Base-by-base conservation (phyloP, 2,797 vertebrate species). In the Argya squamiceps region DNA sequence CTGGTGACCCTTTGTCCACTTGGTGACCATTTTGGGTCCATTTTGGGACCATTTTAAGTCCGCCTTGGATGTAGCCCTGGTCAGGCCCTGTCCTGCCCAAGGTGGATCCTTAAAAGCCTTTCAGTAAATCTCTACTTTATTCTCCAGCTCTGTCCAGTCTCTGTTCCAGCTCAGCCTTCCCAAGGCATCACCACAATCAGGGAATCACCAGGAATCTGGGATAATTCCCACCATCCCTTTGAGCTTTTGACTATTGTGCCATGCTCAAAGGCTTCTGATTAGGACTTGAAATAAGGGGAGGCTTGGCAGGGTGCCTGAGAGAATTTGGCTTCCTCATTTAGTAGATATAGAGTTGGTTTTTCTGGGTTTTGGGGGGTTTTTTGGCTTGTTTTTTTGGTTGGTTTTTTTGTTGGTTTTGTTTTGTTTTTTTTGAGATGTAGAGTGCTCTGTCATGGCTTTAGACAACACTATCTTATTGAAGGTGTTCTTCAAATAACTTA, bases 201-300 rank as follows among this genome's bases (percentile, higher is more conserved):
- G 55, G 71, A 15, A 4, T 19, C 3, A 0, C 58, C 23, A 12
- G 73, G 44, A 32, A 6, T 15, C 17, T 0, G 10, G 29, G 29
- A 16, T 3, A 3, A 8, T 20, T 22, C 56, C 34, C 9, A 47
- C 6, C 10, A 0, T 12, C 34, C 1, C 21, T 37, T 44, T 3
- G 44, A 2, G 22, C 0, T 62, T n/a, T 21, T 23, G 74, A 8
- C 19, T 17, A 11, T 23, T 6, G 3, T 1, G 0, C 32, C 24
- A 12, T 41, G 65, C 53, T 85, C 2, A 41, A 74, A 88, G 29
- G 15, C 2, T 1, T 64, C 2, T 30, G 75, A 30, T 62, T 36
- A 71, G n/a, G 41, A 24, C 43, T 73, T 75, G 39, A 39, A 73
- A 69, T 64, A 43, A 71, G 13, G 23, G 47, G 47, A 41, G 15